phyloP scores from a whole-genome alignment of 2,888 invertebrate species.

The Tanypteryx hageni region DNA sequence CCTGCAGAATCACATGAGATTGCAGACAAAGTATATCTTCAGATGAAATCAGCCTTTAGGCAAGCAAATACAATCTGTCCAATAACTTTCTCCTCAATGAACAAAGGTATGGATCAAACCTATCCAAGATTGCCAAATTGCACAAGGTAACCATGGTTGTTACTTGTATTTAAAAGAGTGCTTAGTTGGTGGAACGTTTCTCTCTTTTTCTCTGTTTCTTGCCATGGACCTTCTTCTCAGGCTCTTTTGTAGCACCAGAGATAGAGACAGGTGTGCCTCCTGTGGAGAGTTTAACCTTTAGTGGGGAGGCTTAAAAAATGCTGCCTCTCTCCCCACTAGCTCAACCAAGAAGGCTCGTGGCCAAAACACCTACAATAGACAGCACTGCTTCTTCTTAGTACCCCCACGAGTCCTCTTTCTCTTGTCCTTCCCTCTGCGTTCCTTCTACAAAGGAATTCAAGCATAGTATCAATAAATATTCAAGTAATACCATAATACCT shows the following conservation, averaged over 20 bases:
- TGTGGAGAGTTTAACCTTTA: neutral
- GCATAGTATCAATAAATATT: neutral
- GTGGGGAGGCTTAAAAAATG: neutral
- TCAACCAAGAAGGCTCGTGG: conserved; percentile 10
- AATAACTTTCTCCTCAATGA: neutral
- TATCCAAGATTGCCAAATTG: conserved; percentile 46
- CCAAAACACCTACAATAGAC: conserved; percentile 66
- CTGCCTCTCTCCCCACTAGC: neutral
- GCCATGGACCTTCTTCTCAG: conserved; percentile 56
- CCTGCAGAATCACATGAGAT: neutral
- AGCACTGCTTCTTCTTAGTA: conserved; percentile 67
- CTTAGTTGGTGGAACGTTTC: neutral
- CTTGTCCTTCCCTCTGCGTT: conserved; percentile 85
- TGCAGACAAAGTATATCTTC: conserved; percentile 24
- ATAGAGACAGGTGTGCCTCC: conserved; percentile 20
- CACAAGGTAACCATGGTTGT: conserved; percentile 34
- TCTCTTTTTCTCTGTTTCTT: conserved; percentile 29
- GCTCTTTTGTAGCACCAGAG: conserved; percentile 50
- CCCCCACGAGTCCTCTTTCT: conserved; percentile 74
- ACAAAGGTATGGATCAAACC: conserved; percentile 14
- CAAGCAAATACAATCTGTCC: conserved; percentile 8
- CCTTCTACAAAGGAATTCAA: conserved; percentile 76
- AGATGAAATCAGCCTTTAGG: neutral
- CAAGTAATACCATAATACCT: too few relatives aligned
- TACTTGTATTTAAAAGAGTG: conserved; percentile 21